A percentile compares a stretch with the other conserved stretches of the same genome.
phyloP scores from a whole-genome alignment of 2,888 invertebrate genomes.

The Epistrophella euchroma region DNA sequence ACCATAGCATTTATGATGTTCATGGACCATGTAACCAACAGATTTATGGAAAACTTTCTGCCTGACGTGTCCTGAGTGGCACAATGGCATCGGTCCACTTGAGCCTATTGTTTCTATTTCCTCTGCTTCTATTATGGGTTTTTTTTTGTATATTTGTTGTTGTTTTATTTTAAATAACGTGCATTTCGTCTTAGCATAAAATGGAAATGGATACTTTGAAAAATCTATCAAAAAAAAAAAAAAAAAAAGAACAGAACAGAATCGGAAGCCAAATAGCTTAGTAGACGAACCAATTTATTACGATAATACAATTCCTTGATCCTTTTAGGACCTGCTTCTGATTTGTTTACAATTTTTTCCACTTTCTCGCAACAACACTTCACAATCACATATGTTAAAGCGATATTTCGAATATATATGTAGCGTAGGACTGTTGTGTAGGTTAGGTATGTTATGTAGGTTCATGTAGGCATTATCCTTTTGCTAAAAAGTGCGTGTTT shows the following conservation, averaged over 20 bases:
- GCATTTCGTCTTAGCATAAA: constrained; percentile 45
- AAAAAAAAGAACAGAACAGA: background rate
- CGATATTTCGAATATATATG: background rate
- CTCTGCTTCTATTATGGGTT: background rate
- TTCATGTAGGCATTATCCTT: constrained; percentile 14
- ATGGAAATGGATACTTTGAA: constrained; percentile 36
- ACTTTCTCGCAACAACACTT: constrained; percentile 34
- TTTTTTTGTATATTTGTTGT: background rate
- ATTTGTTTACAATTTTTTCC: constrained; percentile 66
- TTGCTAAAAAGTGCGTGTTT: constrained; percentile 33
- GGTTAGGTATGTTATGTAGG: background rate
- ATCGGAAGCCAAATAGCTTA: constrained; percentile 46
- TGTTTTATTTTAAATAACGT: constrained; percentile 29
- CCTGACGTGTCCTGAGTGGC: constrained; percentile 55
- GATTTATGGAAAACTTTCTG: constrained; percentile 65
- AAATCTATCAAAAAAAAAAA: constrained; percentile 31
- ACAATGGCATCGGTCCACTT: constrained; percentile 58
- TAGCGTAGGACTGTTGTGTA: background rate
- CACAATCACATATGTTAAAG: constrained; percentile 6
- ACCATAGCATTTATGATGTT: constrained; percentile 59
- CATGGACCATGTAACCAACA: constrained; percentile 66
- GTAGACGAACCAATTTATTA: constrained; percentile 53
- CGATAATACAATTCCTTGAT: constrained; percentile 54
- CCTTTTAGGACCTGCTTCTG: constrained; percentile 57
- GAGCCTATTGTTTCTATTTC: constrained; percentile 58